These are phyloP conservation scores for Hemicentrotus pulcherrimus DNA, from an alignment of 35 echinoderm and acorn worm species.

Conservation along the genomic window DNA sequence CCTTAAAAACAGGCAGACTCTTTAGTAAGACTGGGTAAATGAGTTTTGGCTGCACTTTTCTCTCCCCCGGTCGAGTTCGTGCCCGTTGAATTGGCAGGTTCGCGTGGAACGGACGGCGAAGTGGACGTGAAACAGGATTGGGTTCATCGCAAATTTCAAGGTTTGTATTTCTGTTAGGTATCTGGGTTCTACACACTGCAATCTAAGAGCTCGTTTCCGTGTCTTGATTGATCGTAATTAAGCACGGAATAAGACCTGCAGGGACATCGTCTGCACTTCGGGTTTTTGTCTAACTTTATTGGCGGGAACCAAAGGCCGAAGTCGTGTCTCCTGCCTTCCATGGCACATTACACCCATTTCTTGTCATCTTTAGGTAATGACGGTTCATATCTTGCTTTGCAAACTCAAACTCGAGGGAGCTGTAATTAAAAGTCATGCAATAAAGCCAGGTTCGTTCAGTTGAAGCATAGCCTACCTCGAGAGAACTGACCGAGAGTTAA, in stretches of 20 bases:
- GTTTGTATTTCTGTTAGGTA: conserved; percentile 41
- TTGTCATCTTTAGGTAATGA: conserved; percentile 13
- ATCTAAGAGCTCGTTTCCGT: conserved; percentile 40
- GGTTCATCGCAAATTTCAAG: conserved; percentile 37
- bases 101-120: background rate
- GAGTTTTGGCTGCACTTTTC: conserved; percentile 35
- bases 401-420: background rate
- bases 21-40: conserved; percentile 34
- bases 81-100: conserved; percentile 16
- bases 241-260: conserved; percentile 28
- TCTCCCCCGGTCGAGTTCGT: conserved; percentile 34
- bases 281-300: background rate
- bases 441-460: background rate
- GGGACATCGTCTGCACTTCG: background rate
- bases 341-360: background rate
- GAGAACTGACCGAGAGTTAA: background rate
- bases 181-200: conserved; percentile 51
- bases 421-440: background rate
- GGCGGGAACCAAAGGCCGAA: background rate
- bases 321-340: background rate
- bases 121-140: conserved; percentile 36
- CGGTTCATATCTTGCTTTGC: background rate
- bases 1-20: background rate
- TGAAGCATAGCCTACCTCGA: background rate
- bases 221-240: conserved; percentile 35